phyloP scores from a whole-genome alignment of 2,888 invertebrate genomes.

The Caenorhabditis plicata region DNA sequence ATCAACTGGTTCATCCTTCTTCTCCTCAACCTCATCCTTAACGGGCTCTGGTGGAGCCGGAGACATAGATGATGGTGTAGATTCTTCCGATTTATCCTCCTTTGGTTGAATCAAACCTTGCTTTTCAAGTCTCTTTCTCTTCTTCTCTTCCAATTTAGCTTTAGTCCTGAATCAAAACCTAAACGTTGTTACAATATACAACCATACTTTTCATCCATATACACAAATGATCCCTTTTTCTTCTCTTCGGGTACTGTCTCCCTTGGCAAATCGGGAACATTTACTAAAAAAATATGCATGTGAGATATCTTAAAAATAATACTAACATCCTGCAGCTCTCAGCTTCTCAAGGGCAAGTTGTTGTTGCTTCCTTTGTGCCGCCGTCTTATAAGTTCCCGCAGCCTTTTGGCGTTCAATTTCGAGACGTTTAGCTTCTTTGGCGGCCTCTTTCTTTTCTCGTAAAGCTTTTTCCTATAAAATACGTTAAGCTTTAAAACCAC shows the following conservation, averaged over 20 bases:
- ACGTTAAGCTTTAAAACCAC: no score
- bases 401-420: constrained; percentile 88
- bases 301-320: not conserved
- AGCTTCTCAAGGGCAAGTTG: constrained; percentile 75
- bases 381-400: constrained; percentile 90
- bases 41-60: constrained; percentile 5
- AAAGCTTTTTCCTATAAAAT: constrained; percentile 17
- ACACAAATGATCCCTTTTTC: constrained; percentile 46
- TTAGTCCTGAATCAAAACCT: not conserved
- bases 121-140: constrained; percentile 22
- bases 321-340: constrained; percentile 40
- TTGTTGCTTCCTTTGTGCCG: constrained; percentile 88
- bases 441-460: constrained; percentile 75
- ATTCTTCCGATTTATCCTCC: not conserved
- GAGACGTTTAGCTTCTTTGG: constrained; percentile 88
- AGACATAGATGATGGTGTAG: constrained; percentile 12
- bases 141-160: constrained; percentile 27
- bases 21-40: constrained; percentile 51
- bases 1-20: constrained; percentile 65
- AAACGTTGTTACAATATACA: not conserved
- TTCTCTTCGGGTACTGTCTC: constrained; percentile 28
- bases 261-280: constrained; percentile 10
- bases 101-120: constrained; percentile 8
- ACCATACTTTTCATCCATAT: constrained; percentile 28
- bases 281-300: constrained; percentile 7